These are phyloP conservation scores for Hippocampus guttulatus DNA, from an alignment of 2,113 vertebrate genomes.

Conservation along the genomic window DNA sequence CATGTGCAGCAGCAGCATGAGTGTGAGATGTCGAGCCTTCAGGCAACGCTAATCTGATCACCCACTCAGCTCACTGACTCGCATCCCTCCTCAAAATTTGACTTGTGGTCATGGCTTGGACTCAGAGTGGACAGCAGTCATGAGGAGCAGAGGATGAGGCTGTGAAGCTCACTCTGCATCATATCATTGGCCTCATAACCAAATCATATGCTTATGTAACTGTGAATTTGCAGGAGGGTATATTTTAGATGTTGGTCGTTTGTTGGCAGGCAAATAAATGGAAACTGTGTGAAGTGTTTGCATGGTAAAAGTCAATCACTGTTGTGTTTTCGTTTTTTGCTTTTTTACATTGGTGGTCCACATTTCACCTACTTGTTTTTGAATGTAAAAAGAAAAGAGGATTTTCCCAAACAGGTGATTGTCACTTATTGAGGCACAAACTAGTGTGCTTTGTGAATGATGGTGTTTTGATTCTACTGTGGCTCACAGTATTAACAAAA, in stretches of 20 bases:
- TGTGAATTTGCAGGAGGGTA: background rate
- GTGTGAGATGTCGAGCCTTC: slow-evolving; percentile 35
- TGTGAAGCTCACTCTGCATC: slow-evolving; percentile 29
- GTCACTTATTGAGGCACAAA: background rate
- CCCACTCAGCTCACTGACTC: slow-evolving; percentile 45
- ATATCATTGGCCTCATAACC: background rate
- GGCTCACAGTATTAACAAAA: too few species aligned
- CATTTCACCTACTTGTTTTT: background rate
- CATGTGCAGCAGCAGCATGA: slow-evolving; percentile 27
- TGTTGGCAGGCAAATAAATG: background rate
- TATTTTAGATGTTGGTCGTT: background rate
- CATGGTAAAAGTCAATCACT: background rate
- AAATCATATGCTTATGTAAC: background rate
- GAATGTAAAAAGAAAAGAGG: background rate
- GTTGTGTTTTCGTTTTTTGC: background rate
- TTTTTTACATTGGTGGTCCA: background rate
- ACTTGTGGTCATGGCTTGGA: slow-evolving; percentile 25
- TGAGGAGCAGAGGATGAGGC: slow-evolving; percentile 11
- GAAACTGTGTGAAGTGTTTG: background rate
- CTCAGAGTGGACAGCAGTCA: slow-evolving; percentile 19
- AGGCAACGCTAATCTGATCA: slow-evolving; percentile 47
- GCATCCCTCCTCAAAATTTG: slow-evolving; percentile 27
- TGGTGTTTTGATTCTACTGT: too few species aligned
- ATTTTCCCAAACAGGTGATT: background rate
- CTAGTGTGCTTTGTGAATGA: background rate